Conservation (phyloP, 2,888 invertebrate species). For the Cistogaster globosa region DNA sequence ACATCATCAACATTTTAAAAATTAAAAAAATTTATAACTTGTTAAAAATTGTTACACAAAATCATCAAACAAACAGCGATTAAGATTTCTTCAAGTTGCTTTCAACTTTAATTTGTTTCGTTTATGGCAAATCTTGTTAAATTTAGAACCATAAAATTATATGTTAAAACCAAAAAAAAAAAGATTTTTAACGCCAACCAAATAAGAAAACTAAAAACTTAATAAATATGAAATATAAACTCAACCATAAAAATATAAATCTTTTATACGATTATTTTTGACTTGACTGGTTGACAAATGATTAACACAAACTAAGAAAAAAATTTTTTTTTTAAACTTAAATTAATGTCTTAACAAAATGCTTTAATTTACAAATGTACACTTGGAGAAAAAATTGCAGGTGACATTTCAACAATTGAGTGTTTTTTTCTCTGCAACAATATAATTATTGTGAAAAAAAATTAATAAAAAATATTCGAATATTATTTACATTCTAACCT, state of each 20-base stretch:
- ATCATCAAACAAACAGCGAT: constrained; percentile 54
- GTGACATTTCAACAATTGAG: background rate
- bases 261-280: constrained; percentile 5
- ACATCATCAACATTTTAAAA: constrained; percentile 36
- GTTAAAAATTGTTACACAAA: constrained; percentile 58
- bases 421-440: background rate
- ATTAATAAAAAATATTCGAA: no score
- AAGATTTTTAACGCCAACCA: constrained; percentile 43
- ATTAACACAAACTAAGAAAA: constrained; percentile 57
- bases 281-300: constrained; percentile 67
- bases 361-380: background rate
- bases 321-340: background rate
- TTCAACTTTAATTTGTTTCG: constrained; percentile 42
- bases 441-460: no score
- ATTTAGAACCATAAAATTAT: constrained; percentile 62
- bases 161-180: constrained; percentile 25
- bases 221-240: constrained; percentile 12
- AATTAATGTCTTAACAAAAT: constrained; percentile 15
- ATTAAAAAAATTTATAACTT: constrained; percentile 59
- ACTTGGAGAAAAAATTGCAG: background rate
- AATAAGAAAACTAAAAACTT: constrained; percentile 10
- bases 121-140: constrained; percentile 65
- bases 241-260: constrained; percentile 2
- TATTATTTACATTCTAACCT: no score
- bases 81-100: constrained; percentile 18